phyloP scores from a whole-genome alignment of 2,888 invertebrate genomes.

The Erynnis tages region DNA sequence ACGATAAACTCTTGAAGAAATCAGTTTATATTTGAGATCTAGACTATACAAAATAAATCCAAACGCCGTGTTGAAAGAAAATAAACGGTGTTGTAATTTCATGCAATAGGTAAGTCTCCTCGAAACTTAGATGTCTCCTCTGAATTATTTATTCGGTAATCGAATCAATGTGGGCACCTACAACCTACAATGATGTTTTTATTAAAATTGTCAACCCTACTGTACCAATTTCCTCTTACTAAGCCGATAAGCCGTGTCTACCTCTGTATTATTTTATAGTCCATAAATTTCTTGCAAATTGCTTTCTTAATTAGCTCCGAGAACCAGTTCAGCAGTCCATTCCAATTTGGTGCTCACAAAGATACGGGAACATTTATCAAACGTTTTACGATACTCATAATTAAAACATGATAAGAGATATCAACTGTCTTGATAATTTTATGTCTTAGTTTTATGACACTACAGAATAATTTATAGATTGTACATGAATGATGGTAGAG shows the following conservation, averaged over 20 bases:
- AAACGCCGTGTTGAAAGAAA: too few relatives aligned
- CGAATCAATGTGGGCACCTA: too few relatives aligned
- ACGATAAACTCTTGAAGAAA: too few relatives aligned
- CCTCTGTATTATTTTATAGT: conserved; percentile 59
- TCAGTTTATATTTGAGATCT: too few relatives aligned
- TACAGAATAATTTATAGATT: too few relatives aligned
- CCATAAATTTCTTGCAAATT: conserved; percentile 75
- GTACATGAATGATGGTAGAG: too few relatives aligned
- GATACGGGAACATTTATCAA: conserved; percentile 15
- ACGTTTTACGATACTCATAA: conserved; percentile 13
- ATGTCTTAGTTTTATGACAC: not conserved
- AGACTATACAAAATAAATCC: too few relatives aligned
- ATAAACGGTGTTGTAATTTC: too few relatives aligned
- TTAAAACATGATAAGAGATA: conserved; percentile 20
- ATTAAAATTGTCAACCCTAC: conserved; percentile 28
- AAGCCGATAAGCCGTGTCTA: conserved; percentile 51
- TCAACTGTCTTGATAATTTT: conserved; percentile 2
- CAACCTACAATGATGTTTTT: too few relatives aligned
- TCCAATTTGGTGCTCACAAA: conserved; percentile 24
- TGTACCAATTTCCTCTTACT: conserved; percentile 51
- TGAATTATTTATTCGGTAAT: not conserved
- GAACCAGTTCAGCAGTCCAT: conserved; percentile 23
- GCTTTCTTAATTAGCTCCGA: conserved; percentile 68
- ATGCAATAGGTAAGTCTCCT: too few relatives aligned
- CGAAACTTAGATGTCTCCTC: too few relatives aligned